Base-by-base conservation (phyloP, 2,888 invertebrate genomes). In the Villa cingulata region DNA sequence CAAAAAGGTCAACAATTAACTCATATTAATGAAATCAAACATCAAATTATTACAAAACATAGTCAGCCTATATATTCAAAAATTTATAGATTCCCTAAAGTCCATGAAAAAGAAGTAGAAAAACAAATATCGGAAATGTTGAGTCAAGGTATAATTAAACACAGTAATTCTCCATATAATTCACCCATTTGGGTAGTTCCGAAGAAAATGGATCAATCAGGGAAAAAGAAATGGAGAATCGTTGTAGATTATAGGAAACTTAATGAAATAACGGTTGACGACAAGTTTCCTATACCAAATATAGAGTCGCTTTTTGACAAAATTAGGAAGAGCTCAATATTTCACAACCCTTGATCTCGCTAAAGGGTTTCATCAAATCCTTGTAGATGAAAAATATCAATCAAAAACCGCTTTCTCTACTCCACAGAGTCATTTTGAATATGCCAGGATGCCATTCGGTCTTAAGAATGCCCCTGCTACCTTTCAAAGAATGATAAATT, bases 331-430 rank as follows among this genome's bases (percentile, higher is more conserved):
- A 23, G 23, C 23, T 6, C n/a, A 23, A 23, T 23, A 23, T 7
- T 23, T 23, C 23, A 23, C 23, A 23, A 23, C 23, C 5, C 7
- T 23, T 6, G 23, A 23, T 7, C 23, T 4, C 23, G 23, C 23
- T 6, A 6, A 4, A 6, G 23, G 23, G 23, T 23, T 23, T 23
- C 23, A 23, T 23, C 5, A 23, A 7, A 23, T 23, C 4, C 5
- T 6, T 6, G 7, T 23, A 7, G 23, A 6, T 6, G 34, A 42
- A n/a, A 34, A 29, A 39, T 41, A 51, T 15, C 36, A 34, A 18
- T 37, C 40, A 9, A 51, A 51, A 36, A 51, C 51, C 1, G 48
- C 51, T 2, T 51, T 46, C 10, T 48, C 46, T 18, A 51, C 39
- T 4, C 16, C 43, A 23, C 17, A 29, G 17, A 48, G 46, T 10